phyloP scores from a whole-genome alignment of 2,113 vertebrate species.

The Damaliscus lunatus region DNA sequence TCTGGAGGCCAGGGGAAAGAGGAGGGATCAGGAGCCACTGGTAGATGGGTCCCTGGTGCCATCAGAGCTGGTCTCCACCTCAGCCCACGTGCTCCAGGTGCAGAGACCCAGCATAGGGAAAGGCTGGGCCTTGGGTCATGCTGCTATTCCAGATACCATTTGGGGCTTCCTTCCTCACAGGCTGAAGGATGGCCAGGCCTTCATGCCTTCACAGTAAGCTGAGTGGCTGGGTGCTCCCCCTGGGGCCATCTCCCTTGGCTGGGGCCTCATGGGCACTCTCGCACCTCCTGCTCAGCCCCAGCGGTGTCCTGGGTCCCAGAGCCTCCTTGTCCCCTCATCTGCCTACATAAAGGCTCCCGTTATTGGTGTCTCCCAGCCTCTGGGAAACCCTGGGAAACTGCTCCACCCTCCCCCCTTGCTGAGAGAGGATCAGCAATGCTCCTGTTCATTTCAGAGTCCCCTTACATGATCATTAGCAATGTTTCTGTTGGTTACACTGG shows the following conservation, averaged over 20 bases:
- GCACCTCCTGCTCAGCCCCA: background rate
- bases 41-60: background rate
- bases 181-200: background rate
- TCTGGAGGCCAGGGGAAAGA: background rate
- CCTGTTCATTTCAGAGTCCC: background rate
- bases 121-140: too few relatives aligned
- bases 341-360: background rate
- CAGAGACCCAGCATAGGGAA: background rate
- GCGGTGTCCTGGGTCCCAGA: background rate
- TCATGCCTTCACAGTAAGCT: background rate
- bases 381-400: background rate
- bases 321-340: background rate
- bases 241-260: background rate
- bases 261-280: too few relatives aligned
- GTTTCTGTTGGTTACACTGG: background rate
- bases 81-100: rapidly evolving
- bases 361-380: background rate
- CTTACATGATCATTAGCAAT: background rate
- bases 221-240: background rate
- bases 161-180: background rate
- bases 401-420: background rate
- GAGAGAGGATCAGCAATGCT: background rate
- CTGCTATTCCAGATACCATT: background rate
- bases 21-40: background rate
- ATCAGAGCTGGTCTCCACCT: background rate